These are phyloP conservation scores for Athalia rosae DNA, from an alignment of 2,888 invertebrate genomes.

Conservation along the genomic window DNA sequence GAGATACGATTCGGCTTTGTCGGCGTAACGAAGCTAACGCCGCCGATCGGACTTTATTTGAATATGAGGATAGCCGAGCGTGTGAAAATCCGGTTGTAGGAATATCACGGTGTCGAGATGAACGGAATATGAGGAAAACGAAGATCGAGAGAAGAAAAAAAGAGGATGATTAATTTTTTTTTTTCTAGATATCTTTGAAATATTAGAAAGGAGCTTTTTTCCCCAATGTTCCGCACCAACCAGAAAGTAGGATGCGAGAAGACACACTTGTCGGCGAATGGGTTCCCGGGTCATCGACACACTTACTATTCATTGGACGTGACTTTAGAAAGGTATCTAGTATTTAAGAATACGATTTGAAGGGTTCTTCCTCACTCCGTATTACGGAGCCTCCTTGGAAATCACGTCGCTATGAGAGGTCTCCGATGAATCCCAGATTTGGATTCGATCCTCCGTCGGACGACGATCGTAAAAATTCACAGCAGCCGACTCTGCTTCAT, in stretches of 20 bases:
- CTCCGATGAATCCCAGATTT: neutral
- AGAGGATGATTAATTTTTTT: neutral
- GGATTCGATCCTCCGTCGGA: neutral
- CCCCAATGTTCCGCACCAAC: slow-evolving; percentile 50
- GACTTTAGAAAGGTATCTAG: slow-evolving; percentile 58
- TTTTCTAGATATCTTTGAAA: neutral
- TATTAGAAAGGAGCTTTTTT: slow-evolving; percentile 24
- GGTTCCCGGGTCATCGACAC: slow-evolving; percentile 53
- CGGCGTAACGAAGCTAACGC: slow-evolving; percentile 27
- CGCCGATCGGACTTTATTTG: neutral
- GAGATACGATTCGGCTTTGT: slow-evolving; percentile 12
- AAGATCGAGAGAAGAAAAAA: neutral
- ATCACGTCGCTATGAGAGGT: neutral
- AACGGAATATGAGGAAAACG: neutral
- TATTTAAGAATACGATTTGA: slow-evolving; percentile 63
- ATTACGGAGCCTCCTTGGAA: slow-evolving; percentile 30
- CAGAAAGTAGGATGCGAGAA: slow-evolving; percentile 53
- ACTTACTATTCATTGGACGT: slow-evolving; percentile 62
- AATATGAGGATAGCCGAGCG: neutral
- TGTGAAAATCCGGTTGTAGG: slow-evolving; percentile 10
- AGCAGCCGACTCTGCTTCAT: neutral
- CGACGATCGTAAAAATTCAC: slow-evolving; percentile 1
- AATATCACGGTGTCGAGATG: too few species aligned
- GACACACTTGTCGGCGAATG: slow-evolving; percentile 63
- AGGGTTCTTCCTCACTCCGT: slow-evolving; percentile 52